A percentile compares a stretch with the other conserved stretches of the same genome.
Conservation (phyloP, 2,797 vertebrate genomes). For the Muraenolepis orangiensis region DNA sequence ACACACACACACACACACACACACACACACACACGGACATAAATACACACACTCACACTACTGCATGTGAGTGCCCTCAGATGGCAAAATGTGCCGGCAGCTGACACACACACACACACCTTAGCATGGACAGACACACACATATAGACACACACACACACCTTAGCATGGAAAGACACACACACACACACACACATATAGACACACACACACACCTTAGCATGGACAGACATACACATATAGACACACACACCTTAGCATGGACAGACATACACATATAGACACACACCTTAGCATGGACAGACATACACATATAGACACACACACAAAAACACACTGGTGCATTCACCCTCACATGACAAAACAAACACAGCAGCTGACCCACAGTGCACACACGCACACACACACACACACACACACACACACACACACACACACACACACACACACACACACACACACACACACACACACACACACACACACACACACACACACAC, state of each 20-base stretch:
- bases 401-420: slow-evolving; percentile 7
- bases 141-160: neutral
- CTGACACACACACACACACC: neutral
- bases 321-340: neutral
- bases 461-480: slow-evolving; percentile 15
- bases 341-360: neutral
- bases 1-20: neutral
- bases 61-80: neutral
- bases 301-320: neutral
- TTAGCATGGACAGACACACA: neutral
- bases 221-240: neutral
- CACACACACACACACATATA: slow-evolving; percentile 2
- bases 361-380: neutral
- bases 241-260: no score
- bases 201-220: neutral
- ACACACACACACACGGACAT: neutral
- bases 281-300: neutral
- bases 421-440: slow-evolving; percentile 19
- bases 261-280: no score
- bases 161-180: no score
- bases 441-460: slow-evolving; percentile 1
- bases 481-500: slow-evolving; percentile 14
- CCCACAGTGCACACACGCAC: slow-evolving; percentile 13
- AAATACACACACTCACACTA: neutral
- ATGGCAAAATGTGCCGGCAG: no score